Evolutionary conservation across 2,888 invertebrate species (phyloP).

Genomic region (Cyrtodaria siliqua): DNA sequence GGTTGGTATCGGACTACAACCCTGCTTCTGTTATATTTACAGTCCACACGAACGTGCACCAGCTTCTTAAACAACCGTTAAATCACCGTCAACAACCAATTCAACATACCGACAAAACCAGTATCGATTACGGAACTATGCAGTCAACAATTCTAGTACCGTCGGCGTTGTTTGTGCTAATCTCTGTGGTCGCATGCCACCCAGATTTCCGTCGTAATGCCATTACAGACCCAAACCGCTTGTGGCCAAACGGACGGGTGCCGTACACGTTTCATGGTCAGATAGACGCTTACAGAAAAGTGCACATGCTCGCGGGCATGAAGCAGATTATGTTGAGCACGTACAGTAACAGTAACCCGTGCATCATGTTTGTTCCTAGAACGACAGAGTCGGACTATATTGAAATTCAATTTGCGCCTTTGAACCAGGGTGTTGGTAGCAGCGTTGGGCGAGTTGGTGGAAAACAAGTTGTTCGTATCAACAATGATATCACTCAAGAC

Average conservation of each 20-base stretch:
- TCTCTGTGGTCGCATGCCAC: no score
- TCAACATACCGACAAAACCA: no score
- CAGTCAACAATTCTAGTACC: no score
- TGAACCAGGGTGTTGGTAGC: conserved; percentile 31
- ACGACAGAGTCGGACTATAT: conserved; percentile 52
- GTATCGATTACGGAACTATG: no score
- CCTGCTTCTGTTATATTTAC: conserved; percentile 37
- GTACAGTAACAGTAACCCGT: conserved; percentile 46
- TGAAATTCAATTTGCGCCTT: conserved; percentile 48
- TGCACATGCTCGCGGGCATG: conserved; percentile 60
- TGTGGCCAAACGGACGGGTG: conserved; percentile 60
- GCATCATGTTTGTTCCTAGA: conserved; percentile 55
- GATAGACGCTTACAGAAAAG: conserved; percentile 58
- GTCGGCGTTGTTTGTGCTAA: no score
- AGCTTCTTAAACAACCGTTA: background rate
- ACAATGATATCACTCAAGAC: conserved; percentile 50
- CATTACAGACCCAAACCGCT: conserved; percentile 40
- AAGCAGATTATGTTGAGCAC: conserved; percentile 59
- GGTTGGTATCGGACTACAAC: conserved; percentile 20
- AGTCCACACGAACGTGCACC: conserved; percentile 15
- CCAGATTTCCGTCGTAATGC: conserved; percentile 35
- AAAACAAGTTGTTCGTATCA: conserved; percentile 47
- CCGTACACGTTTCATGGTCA: conserved; percentile 53
- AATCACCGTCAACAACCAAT: conserved; percentile 7
- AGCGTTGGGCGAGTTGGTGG: conserved; percentile 52